phyloP scores from a whole-genome alignment of 2,797 vertebrate genomes.

The Hydrophis major region DNA sequence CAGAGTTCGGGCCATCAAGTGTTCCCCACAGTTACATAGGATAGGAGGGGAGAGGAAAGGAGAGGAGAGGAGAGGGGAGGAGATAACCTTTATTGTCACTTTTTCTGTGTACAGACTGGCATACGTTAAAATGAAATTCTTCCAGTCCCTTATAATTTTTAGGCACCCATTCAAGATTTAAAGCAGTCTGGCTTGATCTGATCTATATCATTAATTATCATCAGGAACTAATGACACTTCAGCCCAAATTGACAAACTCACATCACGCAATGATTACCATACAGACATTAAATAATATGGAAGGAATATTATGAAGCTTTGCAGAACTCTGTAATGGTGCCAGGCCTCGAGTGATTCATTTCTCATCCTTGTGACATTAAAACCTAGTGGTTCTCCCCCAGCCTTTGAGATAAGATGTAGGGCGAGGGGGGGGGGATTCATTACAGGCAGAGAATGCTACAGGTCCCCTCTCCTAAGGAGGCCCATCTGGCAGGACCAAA shows the following conservation, averaged over 20 bases:
- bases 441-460: not conserved
- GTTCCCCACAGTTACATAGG: not conserved
- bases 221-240: not conserved
- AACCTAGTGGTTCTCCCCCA: not conserved
- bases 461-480: not conserved
- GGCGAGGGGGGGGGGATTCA: not conserved
- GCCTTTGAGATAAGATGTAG: not conserved
- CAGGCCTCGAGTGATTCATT: not conserved
- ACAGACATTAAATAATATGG: not conserved
- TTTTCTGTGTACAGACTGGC: no score
- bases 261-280: not conserved
- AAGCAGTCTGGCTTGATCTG: not conserved
- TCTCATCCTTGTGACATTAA: not conserved
- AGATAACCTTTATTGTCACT: no score
- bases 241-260: not conserved
- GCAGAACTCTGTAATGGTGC: not conserved
- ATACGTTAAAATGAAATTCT: no score
- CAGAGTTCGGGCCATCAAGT: not conserved
- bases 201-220: not conserved
- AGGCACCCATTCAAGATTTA: not conserved
- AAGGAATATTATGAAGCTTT: not conserved
- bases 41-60: no score
- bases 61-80: no score
- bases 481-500: not conserved
- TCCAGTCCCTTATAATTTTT: not conserved